Conservation (phyloP, 2,113 vertebrate species). For the Gymnobelideus leadbeateri region DNA sequence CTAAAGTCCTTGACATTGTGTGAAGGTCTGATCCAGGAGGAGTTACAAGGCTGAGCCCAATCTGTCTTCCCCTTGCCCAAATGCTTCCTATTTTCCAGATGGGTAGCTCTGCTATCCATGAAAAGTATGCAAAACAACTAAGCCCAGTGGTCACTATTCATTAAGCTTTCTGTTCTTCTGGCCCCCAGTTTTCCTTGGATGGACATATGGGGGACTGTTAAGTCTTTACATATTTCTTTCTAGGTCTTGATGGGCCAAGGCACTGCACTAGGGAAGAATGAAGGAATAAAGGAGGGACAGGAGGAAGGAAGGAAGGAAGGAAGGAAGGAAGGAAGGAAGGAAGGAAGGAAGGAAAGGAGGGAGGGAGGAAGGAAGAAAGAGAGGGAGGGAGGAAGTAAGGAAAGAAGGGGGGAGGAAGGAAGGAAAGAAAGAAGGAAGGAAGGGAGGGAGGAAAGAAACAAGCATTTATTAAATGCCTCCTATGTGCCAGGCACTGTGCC, state of each 20-base stretch:
- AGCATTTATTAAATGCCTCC: background rate
- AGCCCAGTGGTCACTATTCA: background rate
- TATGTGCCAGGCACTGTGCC: background rate
- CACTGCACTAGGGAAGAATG: background rate
- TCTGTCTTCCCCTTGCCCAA: background rate
- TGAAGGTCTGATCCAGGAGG: background rate
- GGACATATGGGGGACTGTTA: background rate
- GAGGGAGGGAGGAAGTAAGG: background rate
- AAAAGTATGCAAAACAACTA: accelerated
- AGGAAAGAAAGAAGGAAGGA: background rate
- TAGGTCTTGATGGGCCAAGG: background rate
- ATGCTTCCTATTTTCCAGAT: background rate
- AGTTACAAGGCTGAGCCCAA: background rate
- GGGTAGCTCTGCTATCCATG: background rate
- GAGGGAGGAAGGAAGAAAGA: background rate
- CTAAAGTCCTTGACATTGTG: background rate
- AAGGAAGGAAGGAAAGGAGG: background rate
- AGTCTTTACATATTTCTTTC: background rate
- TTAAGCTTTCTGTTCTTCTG: background rate
- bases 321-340: background rate
- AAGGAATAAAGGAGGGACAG: background rate
- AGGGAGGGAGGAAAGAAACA: background rate
- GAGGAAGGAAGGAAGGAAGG: background rate
- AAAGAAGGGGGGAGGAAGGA: background rate
- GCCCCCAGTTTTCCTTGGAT: background rate